phyloP scores from a whole-genome alignment of 2,113 vertebrate genomes.

The Indri indri region DNA sequence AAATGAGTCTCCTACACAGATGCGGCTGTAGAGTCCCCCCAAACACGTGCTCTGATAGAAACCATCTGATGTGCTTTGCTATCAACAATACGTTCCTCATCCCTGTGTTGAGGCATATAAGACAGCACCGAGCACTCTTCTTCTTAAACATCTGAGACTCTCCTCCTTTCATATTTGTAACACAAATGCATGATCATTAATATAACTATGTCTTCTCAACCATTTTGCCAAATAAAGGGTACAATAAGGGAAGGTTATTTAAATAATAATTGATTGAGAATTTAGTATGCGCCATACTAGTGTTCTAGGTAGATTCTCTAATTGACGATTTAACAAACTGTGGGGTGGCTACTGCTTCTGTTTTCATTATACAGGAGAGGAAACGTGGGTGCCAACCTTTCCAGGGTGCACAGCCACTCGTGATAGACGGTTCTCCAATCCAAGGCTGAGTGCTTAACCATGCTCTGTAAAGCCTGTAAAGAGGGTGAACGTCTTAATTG shows the following conservation, averaged over 20 bases:
- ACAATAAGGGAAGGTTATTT: not conserved
- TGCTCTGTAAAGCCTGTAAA: not conserved
- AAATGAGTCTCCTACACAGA: not conserved
- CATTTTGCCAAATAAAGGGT: not conserved
- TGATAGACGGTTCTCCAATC: not conserved
- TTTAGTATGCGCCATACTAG: not conserved
- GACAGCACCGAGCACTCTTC: not conserved
- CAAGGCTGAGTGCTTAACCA: not conserved
- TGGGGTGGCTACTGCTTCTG: not conserved
- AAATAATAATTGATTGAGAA: not conserved
- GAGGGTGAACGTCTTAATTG: not conserved
- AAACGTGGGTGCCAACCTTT: not conserved
- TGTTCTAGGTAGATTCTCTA: not conserved
- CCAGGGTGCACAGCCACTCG: not conserved
- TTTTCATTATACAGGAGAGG: not conserved
- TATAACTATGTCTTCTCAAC: not conserved
- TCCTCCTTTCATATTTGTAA: not conserved
- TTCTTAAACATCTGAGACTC: not conserved
- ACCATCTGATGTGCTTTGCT: accelerated
- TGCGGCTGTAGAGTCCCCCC: accelerated
- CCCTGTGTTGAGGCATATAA: not conserved
- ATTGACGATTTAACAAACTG: not conserved
- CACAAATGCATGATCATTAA: not conserved
- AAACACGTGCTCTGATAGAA: accelerated
- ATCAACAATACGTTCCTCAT: not conserved